phyloP scores from a whole-genome alignment of 2,888 invertebrate species.

The Drosophila mercatorum region DNA sequence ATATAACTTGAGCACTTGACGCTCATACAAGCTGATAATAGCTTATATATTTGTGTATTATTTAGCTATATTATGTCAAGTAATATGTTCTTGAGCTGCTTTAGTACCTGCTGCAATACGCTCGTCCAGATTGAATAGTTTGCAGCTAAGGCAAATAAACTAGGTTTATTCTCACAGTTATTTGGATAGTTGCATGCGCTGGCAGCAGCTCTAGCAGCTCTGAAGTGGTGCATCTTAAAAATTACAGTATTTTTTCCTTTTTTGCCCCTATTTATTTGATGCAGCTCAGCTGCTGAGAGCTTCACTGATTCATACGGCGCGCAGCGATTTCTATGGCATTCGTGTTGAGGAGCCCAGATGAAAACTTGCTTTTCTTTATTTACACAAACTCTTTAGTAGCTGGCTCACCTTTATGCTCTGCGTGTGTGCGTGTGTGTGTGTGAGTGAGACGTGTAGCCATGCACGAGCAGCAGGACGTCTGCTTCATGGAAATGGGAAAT shows the following conservation, averaged over 20 bases:
- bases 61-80: not conserved
- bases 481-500: constrained; percentile 72
- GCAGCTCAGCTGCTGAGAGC: constrained; percentile 7
- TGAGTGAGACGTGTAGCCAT: constrained; percentile 48
- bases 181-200: not conserved
- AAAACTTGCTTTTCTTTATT: constrained; percentile 67
- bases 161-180: not conserved
- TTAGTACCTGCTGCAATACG: too few species aligned
- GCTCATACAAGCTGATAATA: not conserved
- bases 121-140: not conserved
- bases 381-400: constrained; percentile 36
- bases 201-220: not conserved
- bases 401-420: constrained; percentile 48
- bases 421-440: constrained; percentile 20
- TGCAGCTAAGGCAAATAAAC: constrained; percentile 2
- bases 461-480: constrained; percentile 19
- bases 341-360: constrained; percentile 24
- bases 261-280: not conserved
- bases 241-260: not conserved
- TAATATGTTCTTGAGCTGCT: not conserved
- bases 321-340: constrained; percentile 10
- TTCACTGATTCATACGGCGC: not conserved
- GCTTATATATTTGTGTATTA: too few species aligned
- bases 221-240: not conserved
- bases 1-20: too few species aligned